Percentiles rank a stretch among this genome's conserved stretches.
Conservation (phyloP, 2,113 vertebrate species). For the Istiophorus platypterus region DNA sequence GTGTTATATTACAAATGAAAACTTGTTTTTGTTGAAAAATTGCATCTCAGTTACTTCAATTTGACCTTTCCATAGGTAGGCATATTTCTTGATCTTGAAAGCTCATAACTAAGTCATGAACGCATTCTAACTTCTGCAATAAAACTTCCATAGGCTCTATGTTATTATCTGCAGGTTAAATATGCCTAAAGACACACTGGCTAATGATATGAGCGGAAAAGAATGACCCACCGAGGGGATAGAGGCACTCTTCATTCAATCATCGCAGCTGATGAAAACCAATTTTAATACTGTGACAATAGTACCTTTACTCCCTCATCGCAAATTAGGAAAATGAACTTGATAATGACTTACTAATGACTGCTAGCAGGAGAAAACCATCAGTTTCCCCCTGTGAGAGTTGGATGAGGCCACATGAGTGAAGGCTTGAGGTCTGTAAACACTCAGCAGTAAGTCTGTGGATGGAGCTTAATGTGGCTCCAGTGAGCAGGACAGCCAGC, state of each 20-base stretch:
- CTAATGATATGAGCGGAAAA: slow-evolving; percentile 3
- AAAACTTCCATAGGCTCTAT: neutral
- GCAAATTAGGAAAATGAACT: slow-evolving; percentile 8
- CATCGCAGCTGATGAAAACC: neutral
- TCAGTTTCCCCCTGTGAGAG: neutral
- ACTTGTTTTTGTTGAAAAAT: neutral
- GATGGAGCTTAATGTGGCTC: slow-evolving; percentile 41
- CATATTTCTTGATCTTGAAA: neutral
- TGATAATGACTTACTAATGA: slow-evolving; percentile 11
- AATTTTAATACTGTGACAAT: neutral
- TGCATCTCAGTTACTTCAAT: neutral
- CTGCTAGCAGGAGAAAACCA: neutral
- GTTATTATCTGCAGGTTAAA: neutral
- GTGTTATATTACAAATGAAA: neutral
- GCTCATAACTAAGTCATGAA: neutral
- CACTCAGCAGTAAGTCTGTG: slow-evolving; percentile 43
- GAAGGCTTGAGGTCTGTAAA: slow-evolving; percentile 44
- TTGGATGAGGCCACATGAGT: slow-evolving; percentile 4
- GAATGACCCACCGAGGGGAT: slow-evolving; percentile 10
- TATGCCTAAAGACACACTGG: neutral
- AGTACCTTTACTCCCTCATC: neutral
- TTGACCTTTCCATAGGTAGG: neutral
- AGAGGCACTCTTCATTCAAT: neutral
- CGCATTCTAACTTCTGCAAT: neutral
- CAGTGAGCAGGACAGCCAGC: slow-evolving; percentile 25